Conservation (phyloP, 2,888 invertebrate species). For the Lasioglossum lativentre region DNA sequence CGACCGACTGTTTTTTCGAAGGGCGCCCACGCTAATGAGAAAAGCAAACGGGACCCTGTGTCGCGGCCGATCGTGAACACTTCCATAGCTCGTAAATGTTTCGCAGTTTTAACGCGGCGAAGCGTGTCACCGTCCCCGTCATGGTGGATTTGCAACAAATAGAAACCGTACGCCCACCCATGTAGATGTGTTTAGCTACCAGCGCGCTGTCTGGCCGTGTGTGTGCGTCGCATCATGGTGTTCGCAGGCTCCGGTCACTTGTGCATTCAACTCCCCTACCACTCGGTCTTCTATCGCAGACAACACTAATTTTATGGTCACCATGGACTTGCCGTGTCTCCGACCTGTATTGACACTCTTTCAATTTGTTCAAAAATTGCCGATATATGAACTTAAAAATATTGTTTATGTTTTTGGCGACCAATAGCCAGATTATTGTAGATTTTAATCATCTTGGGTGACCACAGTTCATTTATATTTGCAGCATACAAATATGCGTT, state of each 20-base stretch:
- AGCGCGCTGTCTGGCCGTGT: conserved; percentile 6
- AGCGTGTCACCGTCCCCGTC: conserved; percentile 51
- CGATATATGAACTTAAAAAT: no score
- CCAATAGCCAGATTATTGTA: no score
- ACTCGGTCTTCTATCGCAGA: background rate
- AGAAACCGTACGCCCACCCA: conserved; percentile 12
- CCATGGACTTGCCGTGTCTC: background rate
- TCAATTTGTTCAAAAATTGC: background rate
- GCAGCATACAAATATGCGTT: no score
- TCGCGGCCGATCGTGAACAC: conserved; percentile 47
- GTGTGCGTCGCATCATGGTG: background rate
- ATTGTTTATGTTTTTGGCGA: no score
- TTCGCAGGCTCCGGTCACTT: background rate
- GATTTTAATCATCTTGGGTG: no score
- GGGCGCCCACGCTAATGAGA: conserved; percentile 66
- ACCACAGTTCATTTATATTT: no score
- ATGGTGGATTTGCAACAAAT: conserved; percentile 52
- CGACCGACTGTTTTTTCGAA: conserved; percentile 49
- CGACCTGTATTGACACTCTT: background rate
- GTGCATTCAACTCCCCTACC: background rate
- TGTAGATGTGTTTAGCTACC: conserved; percentile 33
- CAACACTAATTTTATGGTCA: background rate
- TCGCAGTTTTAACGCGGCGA: conserved; percentile 54
- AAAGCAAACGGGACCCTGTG: conserved; percentile 42
- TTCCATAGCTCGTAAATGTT: conserved; percentile 60